Base-by-base conservation (phyloP, 2,797 vertebrate species). In the Cichlasoma orientale region DNA sequence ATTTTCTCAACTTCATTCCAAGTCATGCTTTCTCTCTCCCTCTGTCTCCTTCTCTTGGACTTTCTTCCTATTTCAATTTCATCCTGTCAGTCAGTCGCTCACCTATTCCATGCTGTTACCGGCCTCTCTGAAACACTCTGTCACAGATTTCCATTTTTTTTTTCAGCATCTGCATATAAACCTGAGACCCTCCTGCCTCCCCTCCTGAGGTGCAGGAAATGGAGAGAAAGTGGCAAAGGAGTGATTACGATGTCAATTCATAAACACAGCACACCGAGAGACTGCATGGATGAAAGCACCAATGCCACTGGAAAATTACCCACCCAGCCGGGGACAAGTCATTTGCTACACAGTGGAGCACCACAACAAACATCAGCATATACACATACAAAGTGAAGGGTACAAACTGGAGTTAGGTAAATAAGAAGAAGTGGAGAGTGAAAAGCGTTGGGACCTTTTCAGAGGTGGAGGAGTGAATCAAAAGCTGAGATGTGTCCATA, bases 241-340 rank as follows among this genome's bases (percentile, higher is more conserved):
- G 38, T 89, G 82, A 90, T 94, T 92, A 91, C 56, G 75, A 89
- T 88, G 92, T 93, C 86, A 89, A 72, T 90, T 92, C 87, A 87
- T 88, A 87, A 93, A 83, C 85, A 68, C 66, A 1, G 58, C 74
- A n/a, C 80, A 83, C 75, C 13, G 50, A 85, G 87, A 90, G 89
- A 87, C 79, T 59, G 53, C 86, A 83, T 38, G 86, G 89, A 92
- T 92, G 89, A 89, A 90, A 90, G 89, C 85, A 71, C 68, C 74
- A 52, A 81, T 74, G 80, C 85, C 76, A 75, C 76, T 63, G 80
- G 81, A 91, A 92, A 92, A 92, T 90, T 74, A 91, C 77, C 85
- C 83, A 78, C 73, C 85, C 84, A 66, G 74, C 68, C 70, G 16
- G 84, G 82, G 84, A 86, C 77, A 69, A 89, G 88, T 88, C 58